Evolutionary conservation across 2,888 invertebrate genomes (phyloP).

Genomic region (Melanostoma mellinum): DNA sequence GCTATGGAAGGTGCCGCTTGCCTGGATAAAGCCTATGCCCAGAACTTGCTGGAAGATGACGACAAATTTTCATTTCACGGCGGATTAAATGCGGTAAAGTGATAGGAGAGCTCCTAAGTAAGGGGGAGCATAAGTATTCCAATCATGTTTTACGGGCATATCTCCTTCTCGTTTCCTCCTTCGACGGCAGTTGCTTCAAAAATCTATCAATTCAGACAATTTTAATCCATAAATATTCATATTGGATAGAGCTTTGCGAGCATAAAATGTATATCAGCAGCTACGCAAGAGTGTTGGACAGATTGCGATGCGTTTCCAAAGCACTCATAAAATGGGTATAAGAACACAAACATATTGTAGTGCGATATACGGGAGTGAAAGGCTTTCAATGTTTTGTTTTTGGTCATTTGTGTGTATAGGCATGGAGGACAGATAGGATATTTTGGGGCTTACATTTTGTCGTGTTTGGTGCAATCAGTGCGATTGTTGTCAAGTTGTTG

Average conservation of each 20-base stretch:
- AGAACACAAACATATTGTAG: too few relatives aligned
- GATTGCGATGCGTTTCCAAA: too few relatives aligned
- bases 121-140: slow-evolving; percentile 1
- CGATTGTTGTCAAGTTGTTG: too few relatives aligned
- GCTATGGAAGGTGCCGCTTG: neutral
- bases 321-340: too few relatives aligned
- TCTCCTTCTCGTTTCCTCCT: neutral
- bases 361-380: too few relatives aligned
- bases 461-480: too few relatives aligned
- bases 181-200: slow-evolving; percentile 37
- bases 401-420: too few relatives aligned
- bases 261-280: neutral
- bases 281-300: too few relatives aligned
- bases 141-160: slow-evolving; percentile 41
- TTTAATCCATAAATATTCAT: slow-evolving; percentile 68
- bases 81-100: slow-evolving; percentile 64
- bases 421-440: too few relatives aligned
- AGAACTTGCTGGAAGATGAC: slow-evolving; percentile 23
- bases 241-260: slow-evolving; percentile 7
- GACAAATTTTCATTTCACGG: slow-evolving; percentile 66
- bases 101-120: slow-evolving; percentile 7
- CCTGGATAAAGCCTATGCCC: slow-evolving; percentile 12
- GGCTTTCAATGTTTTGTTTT: too few relatives aligned
- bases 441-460: too few relatives aligned
- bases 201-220: slow-evolving; percentile 64